phyloP scores from a whole-genome alignment of 2,113 vertebrate species.

The Takifugu flavidus region DNA sequence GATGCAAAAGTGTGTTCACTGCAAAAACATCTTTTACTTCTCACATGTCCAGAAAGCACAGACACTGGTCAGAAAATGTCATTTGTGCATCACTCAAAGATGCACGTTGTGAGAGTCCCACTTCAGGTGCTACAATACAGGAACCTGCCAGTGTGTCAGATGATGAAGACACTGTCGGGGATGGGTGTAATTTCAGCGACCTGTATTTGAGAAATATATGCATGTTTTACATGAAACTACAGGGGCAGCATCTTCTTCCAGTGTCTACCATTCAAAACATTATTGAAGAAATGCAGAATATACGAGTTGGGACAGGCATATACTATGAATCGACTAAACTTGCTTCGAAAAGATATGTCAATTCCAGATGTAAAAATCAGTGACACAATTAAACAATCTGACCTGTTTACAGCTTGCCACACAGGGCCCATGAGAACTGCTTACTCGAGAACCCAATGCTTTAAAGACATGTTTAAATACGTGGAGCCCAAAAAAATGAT shows the following conservation, averaged over 20 bases:
- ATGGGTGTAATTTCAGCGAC: conserved; percentile 6
- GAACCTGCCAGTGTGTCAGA: background rate
- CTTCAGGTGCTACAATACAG: conserved; percentile 2
- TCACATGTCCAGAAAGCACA: conserved; percentile 24
- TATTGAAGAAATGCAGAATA: conserved; percentile 41
- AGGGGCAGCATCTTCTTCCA: conserved; percentile 18
- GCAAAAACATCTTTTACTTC: conserved; percentile 9
- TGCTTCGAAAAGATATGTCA: conserved; percentile 12
- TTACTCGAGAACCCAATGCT: conserved; percentile 8
- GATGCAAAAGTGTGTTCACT: conserved; percentile 3
- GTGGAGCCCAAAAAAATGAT: conserved; percentile 14
- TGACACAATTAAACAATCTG: conserved; percentile 25
- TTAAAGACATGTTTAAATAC: conserved; percentile 14
- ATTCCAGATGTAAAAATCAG: conserved; percentile 25
- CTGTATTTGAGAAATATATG: conserved; percentile 26
- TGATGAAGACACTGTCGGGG: conserved; percentile 2
- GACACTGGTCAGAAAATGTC: background rate
- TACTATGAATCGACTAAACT: conserved; percentile 21
- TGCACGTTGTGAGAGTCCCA: background rate
- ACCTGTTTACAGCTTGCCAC: conserved; percentile 31
- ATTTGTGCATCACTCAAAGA: background rate
- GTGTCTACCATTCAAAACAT: conserved; percentile 34
- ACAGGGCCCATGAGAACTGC: conserved; percentile 1
- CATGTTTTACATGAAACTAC: conserved; percentile 39
- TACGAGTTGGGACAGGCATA: conserved; percentile 20